Conservation (phyloP, 2,888 invertebrate species). For the Orgyia antiqua region DNA sequence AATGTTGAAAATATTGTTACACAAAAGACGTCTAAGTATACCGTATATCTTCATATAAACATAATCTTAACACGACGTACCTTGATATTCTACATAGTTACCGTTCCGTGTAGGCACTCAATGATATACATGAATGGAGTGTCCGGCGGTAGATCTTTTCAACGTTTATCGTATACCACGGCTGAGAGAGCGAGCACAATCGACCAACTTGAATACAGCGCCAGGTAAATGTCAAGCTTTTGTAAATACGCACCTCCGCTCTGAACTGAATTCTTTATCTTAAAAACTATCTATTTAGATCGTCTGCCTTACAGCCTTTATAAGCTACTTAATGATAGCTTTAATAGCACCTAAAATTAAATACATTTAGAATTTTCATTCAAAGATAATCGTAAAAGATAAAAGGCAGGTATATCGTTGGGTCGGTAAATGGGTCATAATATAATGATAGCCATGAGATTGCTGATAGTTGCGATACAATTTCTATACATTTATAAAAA, state of each 20-base stretch:
- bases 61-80: conserved; percentile 17
- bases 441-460: conserved; percentile 14
- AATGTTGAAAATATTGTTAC: too few relatives aligned
- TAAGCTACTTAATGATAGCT: conserved; percentile 11
- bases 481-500: too few relatives aligned
- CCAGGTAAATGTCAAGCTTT: conserved; percentile 42
- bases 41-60: conserved; percentile 10
- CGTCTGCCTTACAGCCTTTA: conserved; percentile 7
- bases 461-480: conserved; percentile 11
- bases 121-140: conserved; percentile 66
- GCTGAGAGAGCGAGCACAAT: conserved; percentile 53
- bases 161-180: conserved; percentile 54
- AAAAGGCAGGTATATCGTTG: too few relatives aligned
- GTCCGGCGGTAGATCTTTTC: conserved; percentile 62
- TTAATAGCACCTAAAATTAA: conserved; percentile 25
- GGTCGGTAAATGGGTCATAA: conserved; percentile 17
- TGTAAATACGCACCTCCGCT: conserved; percentile 32
- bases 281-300: conserved; percentile 28
- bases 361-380: conserved; percentile 20
- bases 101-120: conserved; percentile 38
- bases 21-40: too few relatives aligned
- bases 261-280: conserved; percentile 35
- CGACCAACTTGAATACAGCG: conserved; percentile 39
- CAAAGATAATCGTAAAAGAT: conserved; percentile 22
- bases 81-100: conserved; percentile 52